phyloP scores from a whole-genome alignment of 2,797 vertebrate species.

The Siniperca undulata region DNA sequence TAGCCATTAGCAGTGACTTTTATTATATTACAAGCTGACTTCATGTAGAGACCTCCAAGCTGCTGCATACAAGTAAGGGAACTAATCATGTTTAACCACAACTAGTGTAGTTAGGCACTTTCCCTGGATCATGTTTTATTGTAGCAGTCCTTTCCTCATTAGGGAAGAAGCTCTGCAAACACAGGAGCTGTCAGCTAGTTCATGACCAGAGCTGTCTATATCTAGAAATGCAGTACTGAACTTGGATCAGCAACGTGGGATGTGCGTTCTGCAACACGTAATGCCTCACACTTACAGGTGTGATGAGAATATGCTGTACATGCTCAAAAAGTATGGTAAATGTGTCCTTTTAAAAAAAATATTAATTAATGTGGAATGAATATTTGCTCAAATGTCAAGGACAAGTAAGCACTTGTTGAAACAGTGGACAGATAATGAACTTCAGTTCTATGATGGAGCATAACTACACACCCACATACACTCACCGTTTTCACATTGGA shows the following conservation, averaged over 20 bases:
- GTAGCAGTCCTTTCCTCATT: constrained; percentile 14
- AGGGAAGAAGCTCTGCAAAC: constrained; percentile 9
- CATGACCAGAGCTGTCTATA: not conserved
- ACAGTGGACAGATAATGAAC: not conserved
- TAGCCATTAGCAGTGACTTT: constrained; percentile 6
- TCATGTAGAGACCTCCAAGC: not conserved
- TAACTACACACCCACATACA: constrained; percentile 3
- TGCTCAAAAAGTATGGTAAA: not conserved
- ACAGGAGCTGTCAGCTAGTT: not conserved
- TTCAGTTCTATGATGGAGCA: not conserved
- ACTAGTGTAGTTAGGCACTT: not conserved
- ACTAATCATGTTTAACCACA: constrained; percentile 9
- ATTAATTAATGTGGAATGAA: not conserved
- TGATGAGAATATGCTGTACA: not conserved
- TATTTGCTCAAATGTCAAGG: not conserved
- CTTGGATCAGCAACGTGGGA: not conserved
- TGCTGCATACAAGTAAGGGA: constrained; percentile 4
- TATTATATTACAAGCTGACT: not conserved
- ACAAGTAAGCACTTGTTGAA: not conserved
- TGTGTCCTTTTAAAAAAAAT: not conserved
- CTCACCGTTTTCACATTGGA: constrained; percentile 17
- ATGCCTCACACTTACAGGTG: not conserved
- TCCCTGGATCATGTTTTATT: constrained; percentile 19
- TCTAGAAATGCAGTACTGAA: not conserved
- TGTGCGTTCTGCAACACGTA: not conserved